A percentile compares a stretch with the other conserved stretches of the same genome.
These are phyloP conservation scores for Villa cingulata DNA, from an alignment of 2,888 invertebrate species.

Conservation along the genomic window DNA sequence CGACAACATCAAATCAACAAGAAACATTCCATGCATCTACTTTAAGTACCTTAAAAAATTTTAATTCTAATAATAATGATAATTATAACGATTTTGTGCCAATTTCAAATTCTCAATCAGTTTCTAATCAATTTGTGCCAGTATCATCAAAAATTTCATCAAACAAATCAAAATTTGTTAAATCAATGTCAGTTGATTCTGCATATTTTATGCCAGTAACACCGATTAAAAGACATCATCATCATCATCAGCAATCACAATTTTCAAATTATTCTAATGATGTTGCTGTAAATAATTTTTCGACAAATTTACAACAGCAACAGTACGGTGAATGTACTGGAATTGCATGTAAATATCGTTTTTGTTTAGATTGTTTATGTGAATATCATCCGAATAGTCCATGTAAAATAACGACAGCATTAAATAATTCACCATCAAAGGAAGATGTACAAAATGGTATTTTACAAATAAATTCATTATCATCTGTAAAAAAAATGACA, in stretches of 20 bases:
- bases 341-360: conserved; percentile 21
- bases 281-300: neutral
- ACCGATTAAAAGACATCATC: neutral
- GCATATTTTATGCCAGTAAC: neutral
- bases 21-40: conserved; percentile 6
- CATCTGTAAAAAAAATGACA: neutral
- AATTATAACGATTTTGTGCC: neutral
- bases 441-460: conserved; percentile 9
- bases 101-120: neutral
- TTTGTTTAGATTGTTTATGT: conserved; percentile 23
- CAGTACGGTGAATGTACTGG: conserved; percentile 8
- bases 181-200: conserved; percentile 10
- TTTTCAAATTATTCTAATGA: too few relatives aligned
- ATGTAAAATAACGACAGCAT: conserved; percentile 22
- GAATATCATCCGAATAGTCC: conserved; percentile 24
- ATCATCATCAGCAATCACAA: neutral
- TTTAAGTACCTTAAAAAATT: neutral
- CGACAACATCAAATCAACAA: too few relatives aligned
- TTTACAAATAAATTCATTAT: neutral
- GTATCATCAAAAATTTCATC: neutral
- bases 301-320: too few relatives aligned
- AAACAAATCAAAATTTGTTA: conserved; percentile 1
- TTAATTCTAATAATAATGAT: neutral
- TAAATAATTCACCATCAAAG: conserved; percentile 24
- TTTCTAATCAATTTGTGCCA: neutral